Evolutionary conservation across 2,888 invertebrate species (phyloP).

Genomic region (Cheilosia impressa): DNA sequence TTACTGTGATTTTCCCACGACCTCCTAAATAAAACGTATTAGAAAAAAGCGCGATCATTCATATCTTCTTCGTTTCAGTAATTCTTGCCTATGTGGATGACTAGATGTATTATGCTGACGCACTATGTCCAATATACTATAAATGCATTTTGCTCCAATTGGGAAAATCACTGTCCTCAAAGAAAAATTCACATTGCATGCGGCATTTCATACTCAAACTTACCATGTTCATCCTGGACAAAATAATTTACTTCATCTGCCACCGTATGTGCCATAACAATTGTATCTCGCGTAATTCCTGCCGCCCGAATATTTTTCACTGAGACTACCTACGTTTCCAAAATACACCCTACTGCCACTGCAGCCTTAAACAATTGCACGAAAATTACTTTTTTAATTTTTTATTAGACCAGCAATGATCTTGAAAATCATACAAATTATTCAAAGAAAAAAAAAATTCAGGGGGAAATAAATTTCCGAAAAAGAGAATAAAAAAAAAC

Average conservation of each 20-base stretch:
- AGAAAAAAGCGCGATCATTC: constrained; percentile 64
- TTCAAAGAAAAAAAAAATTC: constrained; percentile 26
- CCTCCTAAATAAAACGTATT: constrained; percentile 3
- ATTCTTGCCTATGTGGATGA: constrained; percentile 63
- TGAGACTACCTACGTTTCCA: constrained; percentile 48
- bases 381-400: constrained; percentile 22
- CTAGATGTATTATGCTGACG: constrained; percentile 53
- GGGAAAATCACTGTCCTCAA: constrained; percentile 40
- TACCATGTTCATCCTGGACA: constrained; percentile 83
- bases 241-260: constrained; percentile 82
- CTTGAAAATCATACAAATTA: constrained; percentile 60
- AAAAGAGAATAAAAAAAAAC: constrained; percentile 45
- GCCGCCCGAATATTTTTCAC: constrained; percentile 61
- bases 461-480: constrained; percentile 41
- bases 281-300: constrained; percentile 55
- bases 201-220: constrained; percentile 72
- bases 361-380: constrained; percentile 27
- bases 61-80: constrained; percentile 11
- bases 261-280: constrained; percentile 77
- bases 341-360: constrained; percentile 52
- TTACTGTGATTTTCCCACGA: constrained; percentile 27
- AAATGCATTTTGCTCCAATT: constrained; percentile 5
- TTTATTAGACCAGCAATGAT: constrained; percentile 29
- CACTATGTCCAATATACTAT: constrained; percentile 38
- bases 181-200: constrained; percentile 16